These are phyloP conservation scores for Scelioninae gen. 2 DNA, from an alignment of 2,888 invertebrate genomes.

Conservation along the genomic window DNA sequence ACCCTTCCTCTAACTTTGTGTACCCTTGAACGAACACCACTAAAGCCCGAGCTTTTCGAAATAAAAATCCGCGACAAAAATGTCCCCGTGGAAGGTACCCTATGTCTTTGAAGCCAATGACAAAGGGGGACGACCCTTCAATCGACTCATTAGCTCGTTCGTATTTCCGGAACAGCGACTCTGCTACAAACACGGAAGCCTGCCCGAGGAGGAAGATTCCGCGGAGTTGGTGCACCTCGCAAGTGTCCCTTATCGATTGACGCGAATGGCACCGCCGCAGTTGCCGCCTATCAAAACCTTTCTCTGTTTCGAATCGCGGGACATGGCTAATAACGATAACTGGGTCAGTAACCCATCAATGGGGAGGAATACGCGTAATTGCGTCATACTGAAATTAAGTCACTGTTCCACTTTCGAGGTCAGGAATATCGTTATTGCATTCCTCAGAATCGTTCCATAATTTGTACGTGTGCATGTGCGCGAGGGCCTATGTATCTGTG, in stretches of 20 bases:
- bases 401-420: slow-evolving; percentile 39
- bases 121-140: slow-evolving; percentile 25
- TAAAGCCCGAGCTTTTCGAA: no score
- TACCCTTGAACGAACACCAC: no score
- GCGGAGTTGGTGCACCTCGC: slow-evolving; percentile 31
- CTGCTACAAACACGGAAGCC: slow-evolving; percentile 9
- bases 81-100: no score
- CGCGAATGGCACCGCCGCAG: slow-evolving; percentile 19
- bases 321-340: slow-evolving; percentile 36
- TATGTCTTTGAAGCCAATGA: slow-evolving; percentile 6
- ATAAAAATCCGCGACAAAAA: no score
- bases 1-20: no score
- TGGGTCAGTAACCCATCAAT: slow-evolving; percentile 44
- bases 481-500: not conserved
- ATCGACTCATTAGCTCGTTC: slow-evolving; percentile 38
- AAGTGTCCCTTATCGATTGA: slow-evolving; percentile 46
- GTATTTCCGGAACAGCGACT: slow-evolving; percentile 48
- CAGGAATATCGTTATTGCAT: slow-evolving; percentile 11
- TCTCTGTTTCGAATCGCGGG: slow-evolving; percentile 24
- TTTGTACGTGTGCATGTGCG: no score
- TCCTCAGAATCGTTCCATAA: slow-evolving; percentile 15
- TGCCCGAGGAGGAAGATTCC: slow-evolving; percentile 6
- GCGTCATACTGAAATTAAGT: slow-evolving; percentile 44
- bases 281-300: no score
- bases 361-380: slow-evolving; percentile 30